Percentiles rank a stretch among this genome's conserved stretches.
phyloP scores from a whole-genome alignment of 2,888 invertebrate species.

The Eristalis tenax region DNA sequence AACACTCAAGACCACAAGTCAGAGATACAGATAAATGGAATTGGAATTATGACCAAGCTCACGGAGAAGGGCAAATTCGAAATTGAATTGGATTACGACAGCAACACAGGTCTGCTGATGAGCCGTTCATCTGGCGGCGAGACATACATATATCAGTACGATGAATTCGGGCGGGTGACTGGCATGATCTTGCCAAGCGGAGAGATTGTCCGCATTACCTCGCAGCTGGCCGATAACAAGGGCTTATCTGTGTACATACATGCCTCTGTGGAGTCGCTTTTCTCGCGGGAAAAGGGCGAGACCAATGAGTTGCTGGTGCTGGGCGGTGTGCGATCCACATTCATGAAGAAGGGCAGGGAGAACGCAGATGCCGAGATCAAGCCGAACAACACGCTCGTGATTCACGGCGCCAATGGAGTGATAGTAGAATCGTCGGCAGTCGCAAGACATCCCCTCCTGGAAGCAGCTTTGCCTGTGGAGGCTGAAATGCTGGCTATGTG shows the following conservation, averaged over 20 bases:
- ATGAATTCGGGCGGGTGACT: conserved; percentile 92
- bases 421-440: conserved; percentile 89
- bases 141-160: conserved; percentile 95
- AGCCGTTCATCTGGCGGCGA: conserved; percentile 92
- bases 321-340: conserved; percentile 86
- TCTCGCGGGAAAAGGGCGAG: conserved; percentile 83
- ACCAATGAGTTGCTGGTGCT: conserved; percentile 84
- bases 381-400: conserved; percentile 89
- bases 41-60: conserved; percentile 93
- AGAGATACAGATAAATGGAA: conserved; percentile 94
- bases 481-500: conserved; percentile 95
- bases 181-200: conserved; percentile 95
- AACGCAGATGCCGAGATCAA: conserved; percentile 89
- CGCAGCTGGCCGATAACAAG: conserved; percentile 89
- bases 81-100: conserved; percentile 94
- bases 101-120: conserved; percentile 92
- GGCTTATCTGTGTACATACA: conserved; percentile 89
- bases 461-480: conserved; percentile 92
- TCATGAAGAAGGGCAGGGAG: conserved; percentile 87
- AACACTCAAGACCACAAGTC: conserved; percentile 97
- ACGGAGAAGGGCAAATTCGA: conserved; percentile 94
- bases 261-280: conserved; percentile 83
- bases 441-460: conserved; percentile 90
- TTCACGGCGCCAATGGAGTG: conserved; percentile 89
- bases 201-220: conserved; percentile 90